A percentile compares a stretch with the other conserved stretches of the same genome.
phyloP scores from a whole-genome alignment of 2,888 invertebrate species.

The Brachypalpus laphriformis region DNA sequence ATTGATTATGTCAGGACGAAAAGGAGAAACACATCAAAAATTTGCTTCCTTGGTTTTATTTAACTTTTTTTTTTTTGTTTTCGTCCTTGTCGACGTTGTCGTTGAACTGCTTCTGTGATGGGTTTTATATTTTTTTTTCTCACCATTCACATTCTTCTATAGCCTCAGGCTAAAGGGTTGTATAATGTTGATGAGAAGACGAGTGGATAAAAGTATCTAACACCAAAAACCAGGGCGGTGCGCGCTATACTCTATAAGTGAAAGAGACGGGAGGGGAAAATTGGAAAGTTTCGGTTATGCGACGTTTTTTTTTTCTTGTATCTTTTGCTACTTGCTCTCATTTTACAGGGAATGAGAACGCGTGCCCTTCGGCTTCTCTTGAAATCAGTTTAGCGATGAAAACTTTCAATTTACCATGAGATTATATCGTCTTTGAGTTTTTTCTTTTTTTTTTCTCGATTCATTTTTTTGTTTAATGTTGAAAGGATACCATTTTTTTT shows the following conservation, averaged over 20 bases:
- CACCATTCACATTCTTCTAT: slow-evolving; percentile 48
- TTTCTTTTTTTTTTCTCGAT: slow-evolving; percentile 9
- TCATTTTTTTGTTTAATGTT: not conserved
- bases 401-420: slow-evolving; percentile 73
- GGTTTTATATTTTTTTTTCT: slow-evolving; percentile 35
- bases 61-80: slow-evolving; percentile 26
- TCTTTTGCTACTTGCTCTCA: slow-evolving; percentile 10
- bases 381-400: slow-evolving; percentile 70
- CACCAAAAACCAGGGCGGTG: slow-evolving; percentile 6
- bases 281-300: slow-evolving; percentile 58
- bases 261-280: slow-evolving; percentile 7
- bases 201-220: slow-evolving; percentile 43
- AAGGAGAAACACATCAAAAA: slow-evolving; percentile 55
- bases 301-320: not conserved
- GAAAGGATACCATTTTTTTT: slow-evolving; percentile 53
- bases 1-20: slow-evolving; percentile 64
- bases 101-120: slow-evolving; percentile 13
- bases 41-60: slow-evolving; percentile 55
- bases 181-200: slow-evolving; percentile 41
- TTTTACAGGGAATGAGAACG: slow-evolving; percentile 56
- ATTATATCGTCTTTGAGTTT: slow-evolving; percentile 53
- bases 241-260: not conserved
- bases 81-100: not conserved
- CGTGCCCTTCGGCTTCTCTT: slow-evolving; percentile 62
- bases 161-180: slow-evolving; percentile 67